Evolutionary conservation across 2,113 vertebrate genomes (phyloP).

Genomic region (Crotalus tigris): DNA sequence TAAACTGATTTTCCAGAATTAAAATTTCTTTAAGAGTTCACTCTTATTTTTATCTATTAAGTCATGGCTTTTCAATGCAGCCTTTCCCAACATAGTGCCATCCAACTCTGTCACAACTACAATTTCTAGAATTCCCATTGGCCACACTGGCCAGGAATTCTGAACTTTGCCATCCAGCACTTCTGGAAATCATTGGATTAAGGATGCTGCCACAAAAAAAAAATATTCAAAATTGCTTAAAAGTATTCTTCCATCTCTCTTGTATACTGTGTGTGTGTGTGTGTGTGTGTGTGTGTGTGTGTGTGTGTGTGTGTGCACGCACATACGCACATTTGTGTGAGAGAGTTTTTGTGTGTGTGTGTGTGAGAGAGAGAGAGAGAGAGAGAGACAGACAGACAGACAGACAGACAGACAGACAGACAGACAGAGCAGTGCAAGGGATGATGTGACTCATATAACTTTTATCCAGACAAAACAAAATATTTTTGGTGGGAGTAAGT

Average conservation of each 20-base stretch:
- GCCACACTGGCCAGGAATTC: background rate
- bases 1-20: background rate
- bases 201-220: background rate
- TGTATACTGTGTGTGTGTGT: background rate
- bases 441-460: background rate
- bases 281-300: no score
- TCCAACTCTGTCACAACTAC: background rate
- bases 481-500: background rate
- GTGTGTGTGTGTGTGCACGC: background rate
- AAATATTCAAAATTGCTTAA: background rate
- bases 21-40: background rate
- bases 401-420: background rate
- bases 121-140: background rate
- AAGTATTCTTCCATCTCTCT: background rate
- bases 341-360: no score
- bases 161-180: background rate
- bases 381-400: fast-evolving
- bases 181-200: background rate
- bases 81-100: background rate
- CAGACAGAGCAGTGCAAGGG: background rate
- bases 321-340: background rate
- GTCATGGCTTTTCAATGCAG: background rate
- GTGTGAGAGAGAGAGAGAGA: fast-evolving
- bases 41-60: background rate
- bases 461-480: background rate